phyloP scores from a whole-genome alignment of 35 echinoderm and acorn worm species.

The Apostichopus japonicus region DNA sequence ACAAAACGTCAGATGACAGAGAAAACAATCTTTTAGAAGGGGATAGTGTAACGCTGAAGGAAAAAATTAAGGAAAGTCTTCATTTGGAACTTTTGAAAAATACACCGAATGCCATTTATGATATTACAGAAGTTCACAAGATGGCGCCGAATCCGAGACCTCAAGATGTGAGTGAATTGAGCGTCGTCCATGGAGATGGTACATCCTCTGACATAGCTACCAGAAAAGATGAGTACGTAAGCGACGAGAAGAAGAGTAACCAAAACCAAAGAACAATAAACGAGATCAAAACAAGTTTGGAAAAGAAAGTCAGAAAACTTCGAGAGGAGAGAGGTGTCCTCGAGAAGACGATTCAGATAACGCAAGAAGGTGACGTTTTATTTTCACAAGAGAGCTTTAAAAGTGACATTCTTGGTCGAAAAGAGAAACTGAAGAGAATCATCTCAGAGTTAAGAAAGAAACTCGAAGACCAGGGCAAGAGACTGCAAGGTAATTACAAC shows the following conservation, averaged over 20 bases:
- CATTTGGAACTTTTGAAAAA: conserved; percentile 41
- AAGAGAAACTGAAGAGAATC: conserved; percentile 73
- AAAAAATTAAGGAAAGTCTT: conserved; percentile 12
- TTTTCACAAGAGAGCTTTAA: conserved; percentile 73
- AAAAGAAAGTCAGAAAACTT: conserved; percentile 78
- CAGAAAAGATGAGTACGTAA: not conserved
- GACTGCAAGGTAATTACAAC: conserved; percentile 79
- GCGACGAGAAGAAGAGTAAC: conserved; percentile 42
- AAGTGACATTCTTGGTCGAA: conserved; percentile 62
- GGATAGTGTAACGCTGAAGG: conserved; percentile 10
- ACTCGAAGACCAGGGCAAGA: conserved; percentile 77
- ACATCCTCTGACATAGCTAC: not conserved
- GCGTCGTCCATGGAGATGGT: not conserved
- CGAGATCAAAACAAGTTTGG: conserved; percentile 79
- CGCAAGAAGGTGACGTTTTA: conserved; percentile 78
- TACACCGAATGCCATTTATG: conserved; percentile 1
- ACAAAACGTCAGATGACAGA: not conserved
- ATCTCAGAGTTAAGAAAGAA: conserved; percentile 75
- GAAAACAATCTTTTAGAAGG: conserved; percentile 7
- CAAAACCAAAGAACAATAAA: conserved; percentile 65
- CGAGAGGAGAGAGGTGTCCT: conserved; percentile 71
- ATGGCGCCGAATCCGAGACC: conserved; percentile 54
- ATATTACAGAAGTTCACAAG: not conserved
- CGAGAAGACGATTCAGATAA: conserved; percentile 85
- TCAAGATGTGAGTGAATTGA: conserved; percentile 1